Conservation (phyloP, 2,113 vertebrate species). For the Corythornis cristatus region DNA sequence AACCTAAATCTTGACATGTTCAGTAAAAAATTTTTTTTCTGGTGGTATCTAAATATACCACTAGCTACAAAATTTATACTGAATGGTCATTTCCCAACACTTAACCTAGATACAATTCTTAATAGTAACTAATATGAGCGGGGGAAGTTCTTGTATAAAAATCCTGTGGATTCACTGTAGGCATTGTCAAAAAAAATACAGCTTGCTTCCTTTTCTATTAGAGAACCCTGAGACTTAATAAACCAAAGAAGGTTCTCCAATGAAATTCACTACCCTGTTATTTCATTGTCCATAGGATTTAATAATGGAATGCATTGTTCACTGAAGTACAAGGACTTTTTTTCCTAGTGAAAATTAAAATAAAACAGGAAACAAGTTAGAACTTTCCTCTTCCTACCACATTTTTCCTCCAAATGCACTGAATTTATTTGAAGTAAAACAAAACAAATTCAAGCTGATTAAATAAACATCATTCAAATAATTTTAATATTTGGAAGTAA, state of each 20-base stretch:
- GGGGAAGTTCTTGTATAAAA: conserved; percentile 4
- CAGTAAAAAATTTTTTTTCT: neutral
- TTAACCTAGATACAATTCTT: conserved; percentile 8
- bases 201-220: conserved; percentile 32
- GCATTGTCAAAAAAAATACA: conserved; percentile 63
- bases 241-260: conserved; percentile 39
- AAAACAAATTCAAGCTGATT: conserved; percentile 32
- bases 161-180: neutral
- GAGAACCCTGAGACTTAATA: conserved; percentile 49
- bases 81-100: neutral
- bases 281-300: conserved; percentile 56
- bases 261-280: conserved; percentile 50
- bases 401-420: conserved; percentile 3
- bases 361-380: neutral
- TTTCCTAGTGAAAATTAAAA: conserved; percentile 49
- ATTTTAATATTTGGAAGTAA: conserved; percentile 32
- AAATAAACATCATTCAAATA: conserved; percentile 47
- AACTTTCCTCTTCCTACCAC: neutral
- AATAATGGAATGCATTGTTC: conserved; percentile 55
- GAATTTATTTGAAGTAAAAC: neutral
- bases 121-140: neutral
- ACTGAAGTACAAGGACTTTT: neutral
- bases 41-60: neutral
- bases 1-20: too few species aligned
- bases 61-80: neutral